Evolutionary conservation across 2,113 vertebrate genomes (phyloP).

Genomic region (Merops nubicus): DNA sequence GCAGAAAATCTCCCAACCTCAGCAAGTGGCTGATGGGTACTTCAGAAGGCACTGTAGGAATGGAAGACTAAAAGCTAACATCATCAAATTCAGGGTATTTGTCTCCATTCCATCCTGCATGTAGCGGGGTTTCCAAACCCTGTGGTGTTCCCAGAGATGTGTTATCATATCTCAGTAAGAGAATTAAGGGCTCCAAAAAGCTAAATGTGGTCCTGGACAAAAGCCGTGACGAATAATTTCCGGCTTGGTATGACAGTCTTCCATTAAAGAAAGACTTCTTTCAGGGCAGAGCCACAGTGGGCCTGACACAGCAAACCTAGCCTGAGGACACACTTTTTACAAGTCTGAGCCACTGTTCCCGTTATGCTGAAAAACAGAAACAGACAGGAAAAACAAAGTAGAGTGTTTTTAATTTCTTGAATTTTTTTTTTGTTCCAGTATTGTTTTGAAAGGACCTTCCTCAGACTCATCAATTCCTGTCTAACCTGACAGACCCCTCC

Average conservation of each 20-base stretch:
- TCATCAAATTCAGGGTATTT: background rate
- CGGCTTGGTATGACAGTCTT: background rate
- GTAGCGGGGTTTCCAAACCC: background rate
- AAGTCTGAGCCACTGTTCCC: background rate
- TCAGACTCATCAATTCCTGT: background rate
- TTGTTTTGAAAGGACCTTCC: background rate
- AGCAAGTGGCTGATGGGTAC: background rate
- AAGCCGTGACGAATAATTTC: background rate
- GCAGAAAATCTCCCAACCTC: background rate
- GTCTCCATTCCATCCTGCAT: background rate
- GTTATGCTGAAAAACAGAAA: background rate
- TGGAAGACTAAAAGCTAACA: background rate
- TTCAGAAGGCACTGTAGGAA: background rate
- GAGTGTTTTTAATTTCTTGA: background rate
- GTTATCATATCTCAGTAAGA: background rate
- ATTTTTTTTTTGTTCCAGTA: background rate
- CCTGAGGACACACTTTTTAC: background rate
- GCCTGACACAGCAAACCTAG: background rate
- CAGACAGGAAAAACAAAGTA: background rate
- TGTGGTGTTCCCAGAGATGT: background rate
- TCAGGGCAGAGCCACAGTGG: background rate
- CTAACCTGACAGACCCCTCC: background rate
- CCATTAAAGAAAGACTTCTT: background rate
- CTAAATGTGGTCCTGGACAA: background rate
- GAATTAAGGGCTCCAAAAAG: background rate